Evolutionary conservation across 2,113 vertebrate species (phyloP), one percentile per base, ranked within the genome.

Genomic region (Girardinichthys multiradiatus): DNA sequence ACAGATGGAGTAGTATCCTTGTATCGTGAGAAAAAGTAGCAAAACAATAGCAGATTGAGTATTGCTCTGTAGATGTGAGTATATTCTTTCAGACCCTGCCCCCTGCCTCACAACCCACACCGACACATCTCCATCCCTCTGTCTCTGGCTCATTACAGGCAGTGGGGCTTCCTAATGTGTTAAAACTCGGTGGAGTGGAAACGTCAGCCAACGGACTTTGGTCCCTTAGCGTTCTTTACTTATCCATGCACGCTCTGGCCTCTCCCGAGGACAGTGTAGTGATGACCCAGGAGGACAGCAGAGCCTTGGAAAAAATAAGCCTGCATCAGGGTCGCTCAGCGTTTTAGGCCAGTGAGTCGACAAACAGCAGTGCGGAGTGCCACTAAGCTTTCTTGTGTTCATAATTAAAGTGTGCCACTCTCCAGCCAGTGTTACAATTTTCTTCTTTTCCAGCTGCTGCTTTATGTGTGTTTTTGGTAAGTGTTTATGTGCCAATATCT

Each of bases 151-250:
- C 86, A 90, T 92, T 91, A 91, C 88, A 89, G 84, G 79, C 79
- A 85, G 80, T 84, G 75, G 85, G 84, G 87, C 84, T 89, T 88
- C 90, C 86, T 91, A 91, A 94, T 90, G 93, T 93, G 93, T 92
- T 91, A 90, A 90, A 92, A 92, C 80, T 71, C 88, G 88, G 84
- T 90, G 79, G 77, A 85, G 88, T 87, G 87, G 87, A 93, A 92
- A 89, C 86, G 72, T 90, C 85, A 89, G 89, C 90, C 89, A 92
- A 88, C 91, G 81, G 89, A 91, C 89, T 90, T 84, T 61, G 76
- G 86, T 89, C 86, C 88, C 89, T 85, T 80, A 87, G 87, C 76
- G 84, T 81, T 91, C 84, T 91, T 93, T 89, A 93, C 87, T 94
- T 93, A 93, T 93, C 93, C 87, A 93, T 91, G 82, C 86, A 86